A percentile compares a stretch with the other conserved stretches of the same genome.
Evolutionary conservation across 2,797 vertebrate genomes (phyloP).

Genomic region (Falco rusticolus): DNA sequence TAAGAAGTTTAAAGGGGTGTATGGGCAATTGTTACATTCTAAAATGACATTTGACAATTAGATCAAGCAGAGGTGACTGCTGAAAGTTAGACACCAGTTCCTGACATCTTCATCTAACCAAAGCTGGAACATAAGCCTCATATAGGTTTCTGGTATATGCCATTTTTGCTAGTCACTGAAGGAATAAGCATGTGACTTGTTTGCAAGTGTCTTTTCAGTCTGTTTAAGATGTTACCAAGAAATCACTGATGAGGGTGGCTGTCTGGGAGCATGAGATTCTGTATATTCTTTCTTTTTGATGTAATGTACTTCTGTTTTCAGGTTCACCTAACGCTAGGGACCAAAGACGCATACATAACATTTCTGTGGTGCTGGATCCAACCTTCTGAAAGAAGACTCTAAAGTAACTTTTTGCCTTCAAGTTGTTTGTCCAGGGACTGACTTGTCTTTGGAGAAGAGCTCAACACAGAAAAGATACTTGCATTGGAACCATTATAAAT

Average conservation of each 20-base stretch:
- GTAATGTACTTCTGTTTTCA: conserved; percentile 39
- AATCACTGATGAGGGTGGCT: neutral
- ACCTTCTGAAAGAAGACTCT: conserved; percentile 44
- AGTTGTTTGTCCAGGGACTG: neutral
- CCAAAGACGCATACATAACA: conserved; percentile 26
- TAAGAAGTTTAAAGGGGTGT: neutral
- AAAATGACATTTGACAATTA: neutral
- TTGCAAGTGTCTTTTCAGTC: neutral
- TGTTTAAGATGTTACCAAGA: neutral
- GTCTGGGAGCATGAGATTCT: neutral
- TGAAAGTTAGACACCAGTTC: neutral
- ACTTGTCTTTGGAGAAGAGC: conserved; percentile 13
- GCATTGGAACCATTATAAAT: conserved; percentile 17
- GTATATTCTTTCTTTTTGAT: conserved; percentile 17
- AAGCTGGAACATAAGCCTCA: neutral
- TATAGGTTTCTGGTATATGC: neutral
- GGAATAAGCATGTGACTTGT: neutral
- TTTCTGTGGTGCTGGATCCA: conserved; percentile 57
- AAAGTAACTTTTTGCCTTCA: conserved; percentile 27
- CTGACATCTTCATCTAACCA: neutral
- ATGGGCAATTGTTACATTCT: neutral
- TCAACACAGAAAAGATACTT: neutral
- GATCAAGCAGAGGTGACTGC: neutral
- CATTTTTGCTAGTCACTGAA: neutral
- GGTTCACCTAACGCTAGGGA: conserved; percentile 47